Evolutionary conservation across 2,797 vertebrate species (phyloP), one percentile per base, ranked within the genome.

Genomic region (Rhinogobio ventralis): DNA sequence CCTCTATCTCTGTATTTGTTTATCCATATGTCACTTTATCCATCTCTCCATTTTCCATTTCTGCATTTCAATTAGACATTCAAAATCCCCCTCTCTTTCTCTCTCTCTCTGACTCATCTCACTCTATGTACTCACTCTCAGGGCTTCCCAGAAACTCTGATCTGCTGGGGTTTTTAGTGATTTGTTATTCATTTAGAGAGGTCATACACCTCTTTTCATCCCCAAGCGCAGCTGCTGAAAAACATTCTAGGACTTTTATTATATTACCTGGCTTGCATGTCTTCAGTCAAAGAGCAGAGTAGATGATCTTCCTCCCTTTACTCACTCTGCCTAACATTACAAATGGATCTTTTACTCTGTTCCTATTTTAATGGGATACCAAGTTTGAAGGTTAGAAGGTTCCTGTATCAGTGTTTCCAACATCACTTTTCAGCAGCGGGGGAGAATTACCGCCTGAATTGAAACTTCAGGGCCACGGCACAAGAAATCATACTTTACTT

Each of bases 1-100:
- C 36, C 76, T 73, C 72, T 49, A 46, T 83, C 85, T 51, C 85
- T 83, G n/a, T 73, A 69, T 73, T 62, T 67, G 36, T 83, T 64
- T 81, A 42, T 39, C 57, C 33, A 23, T 39, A 6, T 72, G 36
- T 72, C n/a, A 45, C 33, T 81, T 81, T 42, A 42, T 20, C 67
- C 1, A 57, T 23, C 51, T 28, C 30, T 69, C n/a, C 3, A 75
- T 39, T 76, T 71, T 45, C 33, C 69, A 19, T 71, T 81, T 39
- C 66, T 66, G 33, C 46, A 55, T 69, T 57, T 60, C 51, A 57
- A 45, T 60, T 71, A 57, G 10, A 45, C 6, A 42, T 71, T 68
- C 33, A 55, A 20, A 53, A 28, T 55, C 66, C 0, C 5, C 2
- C 5, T 7, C 7, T 7, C 51, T 53, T 2, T 57, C 30, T 78